These are phyloP conservation scores for Nebria brevicollis DNA, from an alignment of 2,888 invertebrate species.

Conservation along the genomic window DNA sequence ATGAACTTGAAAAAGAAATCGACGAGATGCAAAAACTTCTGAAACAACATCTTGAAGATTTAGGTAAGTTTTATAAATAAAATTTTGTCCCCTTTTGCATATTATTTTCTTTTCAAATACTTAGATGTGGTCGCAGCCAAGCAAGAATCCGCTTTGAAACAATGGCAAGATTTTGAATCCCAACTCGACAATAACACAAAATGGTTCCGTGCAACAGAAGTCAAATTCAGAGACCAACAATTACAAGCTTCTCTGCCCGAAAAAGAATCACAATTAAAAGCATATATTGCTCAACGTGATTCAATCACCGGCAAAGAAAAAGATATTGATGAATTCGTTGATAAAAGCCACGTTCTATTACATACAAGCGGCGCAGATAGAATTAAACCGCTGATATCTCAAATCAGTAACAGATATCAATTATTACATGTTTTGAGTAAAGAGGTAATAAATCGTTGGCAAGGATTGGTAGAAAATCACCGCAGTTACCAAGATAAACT, in stretches of 20 bases:
- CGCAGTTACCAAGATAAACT: slow-evolving; percentile 79
- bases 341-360: slow-evolving; percentile 86
- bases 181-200: slow-evolving; percentile 81
- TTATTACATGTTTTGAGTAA: slow-evolving; percentile 82
- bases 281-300: slow-evolving; percentile 79
- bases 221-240: slow-evolving; percentile 86
- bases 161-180: slow-evolving; percentile 90
- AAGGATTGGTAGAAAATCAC: slow-evolving; percentile 85
- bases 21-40: slow-evolving; percentile 74
- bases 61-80: slow-evolving; percentile 61
- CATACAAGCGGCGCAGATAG: slow-evolving; percentile 86
- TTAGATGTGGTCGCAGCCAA: slow-evolving; percentile 75
- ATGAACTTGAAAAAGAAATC: slow-evolving; percentile 78
- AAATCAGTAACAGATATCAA: slow-evolving; percentile 89
- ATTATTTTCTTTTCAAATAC: slow-evolving; percentile 32
- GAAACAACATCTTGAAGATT: slow-evolving; percentile 73
- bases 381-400: slow-evolving; percentile 86
- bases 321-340: slow-evolving; percentile 87
- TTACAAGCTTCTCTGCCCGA: slow-evolving; percentile 82
- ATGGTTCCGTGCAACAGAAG: slow-evolving; percentile 88
- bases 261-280: slow-evolving; percentile 79
- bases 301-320: slow-evolving; percentile 83
- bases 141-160: slow-evolving; percentile 77
- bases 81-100: slow-evolving; percentile 9
- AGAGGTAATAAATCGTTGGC: slow-evolving; percentile 87